phyloP scores from a whole-genome alignment of 2,888 invertebrate genomes.

The Neuroscelio doddi region DNA sequence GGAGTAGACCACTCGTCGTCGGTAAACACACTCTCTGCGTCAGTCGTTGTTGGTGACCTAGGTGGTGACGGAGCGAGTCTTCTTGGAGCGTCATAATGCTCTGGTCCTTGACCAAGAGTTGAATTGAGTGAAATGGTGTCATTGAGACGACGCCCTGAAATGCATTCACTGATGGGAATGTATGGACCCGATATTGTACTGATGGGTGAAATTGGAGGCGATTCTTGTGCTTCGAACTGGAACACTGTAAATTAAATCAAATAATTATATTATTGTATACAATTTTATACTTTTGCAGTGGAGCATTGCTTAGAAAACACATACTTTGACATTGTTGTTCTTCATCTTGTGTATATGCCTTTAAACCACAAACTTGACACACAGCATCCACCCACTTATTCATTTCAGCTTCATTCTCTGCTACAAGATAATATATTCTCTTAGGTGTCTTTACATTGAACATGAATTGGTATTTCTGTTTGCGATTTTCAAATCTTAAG shows the following conservation, averaged over 20 bases:
- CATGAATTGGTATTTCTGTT: constrained; percentile 87
- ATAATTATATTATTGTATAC: background rate
- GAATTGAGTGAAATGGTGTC: constrained; percentile 67
- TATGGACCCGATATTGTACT: constrained; percentile 84
- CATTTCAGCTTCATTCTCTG: constrained; percentile 94
- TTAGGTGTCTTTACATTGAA: constrained; percentile 92
- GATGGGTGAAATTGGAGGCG: constrained; percentile 78
- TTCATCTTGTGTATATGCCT: constrained; percentile 79
- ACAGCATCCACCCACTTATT: constrained; percentile 95
- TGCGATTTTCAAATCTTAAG: constrained; percentile 85
- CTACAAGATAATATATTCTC: constrained; percentile 92
- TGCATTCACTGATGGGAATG: constrained; percentile 94
- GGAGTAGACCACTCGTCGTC: constrained; percentile 80
- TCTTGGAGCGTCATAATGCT: constrained; percentile 65
- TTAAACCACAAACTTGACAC: constrained; percentile 91
- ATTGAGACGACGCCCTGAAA: constrained; percentile 81
- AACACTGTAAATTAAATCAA: constrained; percentile 56
- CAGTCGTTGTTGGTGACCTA: constrained; percentile 78
- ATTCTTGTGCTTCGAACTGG: constrained; percentile 72
- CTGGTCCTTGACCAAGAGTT: constrained; percentile 59
- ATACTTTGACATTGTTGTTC: constrained; percentile 70
- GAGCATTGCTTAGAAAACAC: constrained; percentile 11
- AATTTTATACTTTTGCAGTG: background rate
- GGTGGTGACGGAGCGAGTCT: constrained; percentile 70
- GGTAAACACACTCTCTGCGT: constrained; percentile 79